Base-by-base conservation (phyloP, 2,797 vertebrate genomes). In the Tarsius wallacei region DNA sequence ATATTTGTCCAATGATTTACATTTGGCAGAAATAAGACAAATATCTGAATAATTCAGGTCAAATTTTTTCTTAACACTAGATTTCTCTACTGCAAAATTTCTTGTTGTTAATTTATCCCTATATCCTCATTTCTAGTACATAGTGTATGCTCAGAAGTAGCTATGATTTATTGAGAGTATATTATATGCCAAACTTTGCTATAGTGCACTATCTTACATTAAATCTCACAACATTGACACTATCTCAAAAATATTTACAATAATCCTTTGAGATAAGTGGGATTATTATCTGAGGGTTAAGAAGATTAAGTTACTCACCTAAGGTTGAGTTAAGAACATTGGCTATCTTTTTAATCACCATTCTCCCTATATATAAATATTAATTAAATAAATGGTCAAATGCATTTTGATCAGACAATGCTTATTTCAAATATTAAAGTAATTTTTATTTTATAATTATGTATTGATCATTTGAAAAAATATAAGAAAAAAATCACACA, bases 401-500 rank as follows among this genome's bases (percentile, higher is more conserved):
- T 70, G 9, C 2, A 90, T 94, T 97, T 91, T 74, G 16, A 85
- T 55, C 21, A 89, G 89, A 42, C 1, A 16, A 78, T 22, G 10
- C 6, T 26, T 66, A 91, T 61, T 88, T 91, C 61, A 78, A 94
- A 77, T 86, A 70, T 87, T 22, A 21, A 3, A 28, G 10, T 49
- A 31, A 19, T 76, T 74, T 77, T 59, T 68, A 68, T 36, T 71
- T 53, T 31, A 5, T 87, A 74, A 74, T 1, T 70, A 66, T 77
- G 83, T 86, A 76, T 84, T 74, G 51, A 94, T 33, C 22, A 57
- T 78, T 93, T 76, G 21, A 31, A 3, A 90, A 92, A 57, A 53
- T 31, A 12, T 71, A 68, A 74, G n/a, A 21, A 70, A 66, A 87
- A 73, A 22, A 28, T 64, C 59, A 55, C 31, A 55, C 24, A 42